These are phyloP conservation scores for Sylvilagus floridanus DNA, from an alignment of 2,797 vertebrate species.

Conservation along the genomic window DNA sequence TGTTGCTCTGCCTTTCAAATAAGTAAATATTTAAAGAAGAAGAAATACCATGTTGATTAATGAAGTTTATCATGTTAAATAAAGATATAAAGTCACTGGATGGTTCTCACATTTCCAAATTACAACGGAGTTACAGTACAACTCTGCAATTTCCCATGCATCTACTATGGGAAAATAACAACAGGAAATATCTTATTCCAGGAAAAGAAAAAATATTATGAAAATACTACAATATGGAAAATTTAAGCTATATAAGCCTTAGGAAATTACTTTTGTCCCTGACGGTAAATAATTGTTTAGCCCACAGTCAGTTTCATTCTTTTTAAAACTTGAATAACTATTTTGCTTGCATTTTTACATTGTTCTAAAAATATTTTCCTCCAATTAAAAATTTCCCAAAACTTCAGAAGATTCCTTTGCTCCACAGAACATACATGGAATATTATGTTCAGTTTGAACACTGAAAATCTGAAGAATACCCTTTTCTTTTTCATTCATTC, in stretches of 20 bases:
- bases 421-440: not conserved
- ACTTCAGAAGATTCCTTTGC: not conserved
- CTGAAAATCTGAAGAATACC: not conserved
- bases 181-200: not conserved
- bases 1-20: no score
- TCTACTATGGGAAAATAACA: not conserved
- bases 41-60: not conserved
- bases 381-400: not conserved
- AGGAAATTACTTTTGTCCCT: not conserved
- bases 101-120: not conserved
- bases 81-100: not conserved
- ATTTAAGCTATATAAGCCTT: not conserved
- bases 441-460: not conserved
- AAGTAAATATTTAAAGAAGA: no score
- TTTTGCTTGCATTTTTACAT: not conserved
- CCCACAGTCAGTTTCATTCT: not conserved
- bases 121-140: not conserved
- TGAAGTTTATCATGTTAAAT: not conserved
- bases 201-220: not conserved
- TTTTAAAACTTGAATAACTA: not conserved
- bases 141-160: not conserved
- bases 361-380: conserved; percentile 15
- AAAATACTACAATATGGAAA: conserved; percentile 19
- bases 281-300: not conserved
- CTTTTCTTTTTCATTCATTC: not conserved